Percentiles rank a stretch among this genome's conserved stretches.
Evolutionary conservation across 2,113 vertebrate species (phyloP).

Genomic region (Puntigrus tetrazona): DNA sequence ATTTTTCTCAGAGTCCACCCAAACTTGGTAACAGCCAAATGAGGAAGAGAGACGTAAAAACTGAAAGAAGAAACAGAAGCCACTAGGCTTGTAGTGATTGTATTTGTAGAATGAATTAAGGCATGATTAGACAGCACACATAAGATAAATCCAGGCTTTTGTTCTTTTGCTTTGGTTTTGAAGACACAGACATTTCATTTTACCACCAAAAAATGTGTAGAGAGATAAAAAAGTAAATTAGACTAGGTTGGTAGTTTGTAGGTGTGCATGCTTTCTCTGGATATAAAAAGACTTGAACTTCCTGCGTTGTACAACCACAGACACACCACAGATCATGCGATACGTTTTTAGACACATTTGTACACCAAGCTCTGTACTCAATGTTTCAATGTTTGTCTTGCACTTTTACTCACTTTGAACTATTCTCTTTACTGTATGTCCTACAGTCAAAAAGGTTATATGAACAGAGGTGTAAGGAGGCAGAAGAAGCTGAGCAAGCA

Average conservation of each 20-base stretch:
- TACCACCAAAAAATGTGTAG: not conserved
- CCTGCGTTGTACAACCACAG: constrained; percentile 10
- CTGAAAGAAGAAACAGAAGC: not conserved
- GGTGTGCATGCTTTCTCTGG: not conserved
- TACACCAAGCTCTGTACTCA: not conserved
- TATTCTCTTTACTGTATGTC: not conserved
- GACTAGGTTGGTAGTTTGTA: not conserved
- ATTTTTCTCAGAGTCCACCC: not conserved
- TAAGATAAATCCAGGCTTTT: not conserved
- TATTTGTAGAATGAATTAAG: not conserved
- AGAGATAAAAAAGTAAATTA: not conserved
- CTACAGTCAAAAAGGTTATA: constrained; percentile 87
- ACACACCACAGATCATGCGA: not conserved
- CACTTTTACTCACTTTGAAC: not conserved
- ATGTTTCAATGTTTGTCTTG: not conserved
- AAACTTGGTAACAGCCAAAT: constrained; percentile 4
- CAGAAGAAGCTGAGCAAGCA: constrained; percentile 80
- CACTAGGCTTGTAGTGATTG: not conserved
- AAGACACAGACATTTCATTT: not conserved
- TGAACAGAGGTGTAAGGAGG: constrained; percentile 84
- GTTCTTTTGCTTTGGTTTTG: not conserved
- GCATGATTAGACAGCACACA: not conserved
- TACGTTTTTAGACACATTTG: not conserved
- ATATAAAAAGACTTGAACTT: constrained; percentile 31
- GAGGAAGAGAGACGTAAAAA: constrained; percentile 26